Conservation (phyloP, 2,797 vertebrate species). For the Percopsis omiscomaycus region DNA sequence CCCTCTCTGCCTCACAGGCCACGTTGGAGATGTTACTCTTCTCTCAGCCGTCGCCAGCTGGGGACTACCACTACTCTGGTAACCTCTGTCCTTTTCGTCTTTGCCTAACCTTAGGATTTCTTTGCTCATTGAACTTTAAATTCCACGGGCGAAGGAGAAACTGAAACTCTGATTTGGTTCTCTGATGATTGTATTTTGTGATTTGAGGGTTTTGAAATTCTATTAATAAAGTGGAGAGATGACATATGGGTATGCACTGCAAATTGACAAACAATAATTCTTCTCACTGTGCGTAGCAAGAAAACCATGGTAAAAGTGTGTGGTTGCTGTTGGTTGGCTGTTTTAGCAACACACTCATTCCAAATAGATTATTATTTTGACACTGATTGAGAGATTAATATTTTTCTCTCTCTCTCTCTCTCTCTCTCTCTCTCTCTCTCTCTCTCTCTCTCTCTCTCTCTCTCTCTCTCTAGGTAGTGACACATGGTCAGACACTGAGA, state of each 20-base stretch:
- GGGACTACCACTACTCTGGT: constrained; percentile 82
- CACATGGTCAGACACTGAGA: constrained; percentile 74
- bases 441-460: background rate
- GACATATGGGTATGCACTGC: too few species aligned
- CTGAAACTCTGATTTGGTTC: too few species aligned
- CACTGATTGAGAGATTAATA: background rate
- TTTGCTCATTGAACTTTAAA: background rate
- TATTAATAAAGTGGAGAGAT: too few species aligned
- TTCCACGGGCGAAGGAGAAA: background rate
- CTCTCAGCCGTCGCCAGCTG: constrained; percentile 59
- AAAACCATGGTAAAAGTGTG: too few species aligned
- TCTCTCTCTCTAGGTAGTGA: constrained; percentile 62
- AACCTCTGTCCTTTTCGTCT: constrained; percentile 43
- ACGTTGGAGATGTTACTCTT: constrained; percentile 79
- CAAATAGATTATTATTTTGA: background rate
- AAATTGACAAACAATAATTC: too few species aligned
- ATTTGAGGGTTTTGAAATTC: too few species aligned
- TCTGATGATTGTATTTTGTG: too few species aligned
- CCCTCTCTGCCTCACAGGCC: constrained; percentile 56
- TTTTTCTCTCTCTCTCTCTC: background rate
- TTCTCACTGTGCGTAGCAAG: too few species aligned
- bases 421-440: background rate
- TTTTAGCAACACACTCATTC: too few species aligned
- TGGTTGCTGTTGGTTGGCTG: too few species aligned
- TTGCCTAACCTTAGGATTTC: background rate